Evolutionary conservation across 2,888 invertebrate species (phyloP).

Genomic region (Acanthosepion esculentum): DNA sequence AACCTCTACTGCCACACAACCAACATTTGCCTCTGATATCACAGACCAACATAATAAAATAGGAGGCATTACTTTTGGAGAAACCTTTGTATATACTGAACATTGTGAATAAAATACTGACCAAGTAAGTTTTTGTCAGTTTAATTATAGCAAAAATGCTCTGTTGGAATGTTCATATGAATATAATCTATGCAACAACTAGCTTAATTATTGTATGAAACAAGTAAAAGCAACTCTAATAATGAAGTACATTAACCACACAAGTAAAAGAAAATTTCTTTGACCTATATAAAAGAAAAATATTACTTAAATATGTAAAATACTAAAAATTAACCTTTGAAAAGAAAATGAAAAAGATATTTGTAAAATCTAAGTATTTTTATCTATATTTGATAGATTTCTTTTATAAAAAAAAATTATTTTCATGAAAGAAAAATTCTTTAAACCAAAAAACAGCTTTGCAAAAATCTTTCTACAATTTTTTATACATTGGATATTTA

Average conservation of each 20-base stretch:
- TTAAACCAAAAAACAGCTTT: background rate
- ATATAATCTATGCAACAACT: background rate
- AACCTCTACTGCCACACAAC: no score
- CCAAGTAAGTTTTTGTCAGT: background rate
- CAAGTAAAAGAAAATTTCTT: background rate
- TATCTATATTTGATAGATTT: no score
- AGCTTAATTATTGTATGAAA: background rate
- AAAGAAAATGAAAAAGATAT: no score
- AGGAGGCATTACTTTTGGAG: no score
- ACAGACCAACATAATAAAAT: no score
- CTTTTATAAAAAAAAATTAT: background rate
- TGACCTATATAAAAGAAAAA: background rate
- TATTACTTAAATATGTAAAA: background rate
- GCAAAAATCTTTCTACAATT: background rate
- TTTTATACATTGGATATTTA: background rate
- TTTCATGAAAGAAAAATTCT: background rate
- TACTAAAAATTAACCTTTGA: background rate
- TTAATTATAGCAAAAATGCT: background rate
- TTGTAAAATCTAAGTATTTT: no score
- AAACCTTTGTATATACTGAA: no score
- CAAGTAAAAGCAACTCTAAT: background rate
- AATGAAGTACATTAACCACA: background rate
- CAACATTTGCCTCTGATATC: no score
- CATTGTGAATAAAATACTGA: background rate
- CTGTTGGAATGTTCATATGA: background rate